Evolutionary conservation across 2,113 vertebrate species (phyloP).

Genomic region (Synodontis membranacea): DNA sequence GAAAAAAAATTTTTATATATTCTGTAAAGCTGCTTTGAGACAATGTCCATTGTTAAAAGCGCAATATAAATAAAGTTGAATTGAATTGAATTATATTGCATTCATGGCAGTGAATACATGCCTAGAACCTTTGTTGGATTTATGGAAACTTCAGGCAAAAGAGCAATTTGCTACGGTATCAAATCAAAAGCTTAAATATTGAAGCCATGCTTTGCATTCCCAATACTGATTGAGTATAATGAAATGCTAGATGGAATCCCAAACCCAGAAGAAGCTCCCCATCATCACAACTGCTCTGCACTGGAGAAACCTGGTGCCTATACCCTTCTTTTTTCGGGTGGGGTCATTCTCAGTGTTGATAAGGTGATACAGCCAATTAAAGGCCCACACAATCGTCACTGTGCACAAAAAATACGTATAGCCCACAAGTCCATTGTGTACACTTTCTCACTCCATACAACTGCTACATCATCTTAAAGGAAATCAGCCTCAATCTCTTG

Average conservation of each 20-base stretch:
- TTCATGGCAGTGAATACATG: background rate
- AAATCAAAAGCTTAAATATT: background rate
- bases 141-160: background rate
- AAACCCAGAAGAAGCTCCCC: background rate
- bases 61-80: too few relatives aligned
- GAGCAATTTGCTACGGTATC: background rate
- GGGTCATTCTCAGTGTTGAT: background rate
- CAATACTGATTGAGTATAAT: background rate
- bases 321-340: background rate
- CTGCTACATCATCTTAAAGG: background rate
- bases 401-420: background rate
- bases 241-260: background rate
- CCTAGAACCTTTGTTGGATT: background rate
- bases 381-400: background rate
- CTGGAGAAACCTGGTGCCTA: background rate
- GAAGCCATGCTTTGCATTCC: background rate
- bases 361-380: background rate
- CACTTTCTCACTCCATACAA: background rate
- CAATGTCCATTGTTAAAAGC: too few relatives aligned
- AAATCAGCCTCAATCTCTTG: background rate
- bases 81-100: background rate
- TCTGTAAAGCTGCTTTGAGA: too few relatives aligned
- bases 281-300: background rate
- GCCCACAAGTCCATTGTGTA: background rate
- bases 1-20: too few relatives aligned